Percentiles rank a stretch among this genome's conserved stretches.
Evolutionary conservation across 2,797 vertebrate species (phyloP).

Genomic region (Chloroceryle amazona): DNA sequence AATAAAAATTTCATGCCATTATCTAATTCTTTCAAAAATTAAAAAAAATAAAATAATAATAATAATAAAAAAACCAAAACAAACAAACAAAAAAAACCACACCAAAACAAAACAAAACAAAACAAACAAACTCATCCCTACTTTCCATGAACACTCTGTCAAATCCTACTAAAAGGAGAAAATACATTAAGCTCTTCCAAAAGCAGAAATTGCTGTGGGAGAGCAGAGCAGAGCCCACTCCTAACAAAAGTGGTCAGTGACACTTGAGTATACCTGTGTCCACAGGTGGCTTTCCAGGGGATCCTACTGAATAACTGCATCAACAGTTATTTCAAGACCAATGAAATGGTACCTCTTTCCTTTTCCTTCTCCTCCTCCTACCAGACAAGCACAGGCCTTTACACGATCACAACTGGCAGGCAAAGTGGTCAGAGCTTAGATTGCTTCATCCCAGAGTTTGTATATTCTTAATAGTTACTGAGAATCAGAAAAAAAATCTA

Average conservation of each 20-base stretch:
- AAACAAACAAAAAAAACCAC: too few relatives aligned
- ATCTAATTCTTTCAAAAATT: background rate
- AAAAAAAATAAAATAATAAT: too few relatives aligned
- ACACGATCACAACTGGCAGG: background rate
- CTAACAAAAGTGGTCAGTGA: background rate
- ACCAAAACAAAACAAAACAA: too few relatives aligned
- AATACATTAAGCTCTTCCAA: background rate
- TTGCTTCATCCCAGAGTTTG: background rate
- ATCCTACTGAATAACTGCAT: background rate
- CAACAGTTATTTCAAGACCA: background rate
- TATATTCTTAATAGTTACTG: background rate
- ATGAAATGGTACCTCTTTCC: background rate
- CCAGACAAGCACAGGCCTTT: background rate
- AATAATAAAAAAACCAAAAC: too few relatives aligned
- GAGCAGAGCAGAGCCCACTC: background rate
- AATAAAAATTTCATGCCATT: background rate
- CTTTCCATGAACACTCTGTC: background rate
- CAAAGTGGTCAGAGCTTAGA: background rate
- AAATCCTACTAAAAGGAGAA: background rate
- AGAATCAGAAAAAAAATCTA: background rate
- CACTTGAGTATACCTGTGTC: rapidly evolving
- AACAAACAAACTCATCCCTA: background rate
- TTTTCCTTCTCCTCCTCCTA: background rate
- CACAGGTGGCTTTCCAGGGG: rapidly evolving
- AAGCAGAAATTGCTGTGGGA: background rate